Conservation (phyloP, 1,140 invertebrate genomes). For the Phthorimaea operculella region DNA sequence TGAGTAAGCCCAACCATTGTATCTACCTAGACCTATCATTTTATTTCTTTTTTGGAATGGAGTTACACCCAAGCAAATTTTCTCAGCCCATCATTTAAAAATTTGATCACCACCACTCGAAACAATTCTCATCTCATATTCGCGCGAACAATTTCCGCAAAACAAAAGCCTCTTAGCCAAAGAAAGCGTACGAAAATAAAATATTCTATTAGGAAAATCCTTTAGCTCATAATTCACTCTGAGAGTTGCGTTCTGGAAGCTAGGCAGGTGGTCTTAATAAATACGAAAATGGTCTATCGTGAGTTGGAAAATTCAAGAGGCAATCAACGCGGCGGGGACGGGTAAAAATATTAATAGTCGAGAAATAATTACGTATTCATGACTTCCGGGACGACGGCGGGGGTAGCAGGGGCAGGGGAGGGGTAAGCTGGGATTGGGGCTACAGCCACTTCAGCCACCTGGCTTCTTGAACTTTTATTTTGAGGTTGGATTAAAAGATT, state of each 20-base stretch:
- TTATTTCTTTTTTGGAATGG: too few species aligned
- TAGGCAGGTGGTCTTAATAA: conserved; percentile 66
- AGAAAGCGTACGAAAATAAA: conserved; percentile 44
- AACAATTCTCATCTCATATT: not conserved
- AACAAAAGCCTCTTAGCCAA: conserved; percentile 32
- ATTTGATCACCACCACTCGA: too few species aligned
- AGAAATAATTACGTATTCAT: conserved; percentile 66
- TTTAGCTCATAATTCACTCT: conserved; percentile 57
- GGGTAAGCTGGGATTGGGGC: conserved; percentile 15
- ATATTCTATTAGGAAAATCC: conserved; percentile 65
- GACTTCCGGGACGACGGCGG: conserved; percentile 31
- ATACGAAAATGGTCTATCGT: conserved; percentile 62
- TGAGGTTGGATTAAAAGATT: not conserved
- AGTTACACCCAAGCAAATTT: too few species aligned
- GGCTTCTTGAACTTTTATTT: not conserved
- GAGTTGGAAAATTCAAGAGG: conserved; percentile 66
- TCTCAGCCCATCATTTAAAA: too few species aligned
- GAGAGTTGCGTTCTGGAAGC: conserved; percentile 43
- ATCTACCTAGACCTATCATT: too few species aligned
- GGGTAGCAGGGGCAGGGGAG: conserved; percentile 11
- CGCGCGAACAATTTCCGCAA: conserved; percentile 14
- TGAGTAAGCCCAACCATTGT: too few species aligned
- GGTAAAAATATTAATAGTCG: conserved; percentile 65
- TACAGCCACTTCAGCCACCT: conserved; percentile 11
- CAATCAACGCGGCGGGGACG: conserved; percentile 61